Evolutionary conservation across 2,888 invertebrate genomes (phyloP), one percentile per base, ranked within the genome.

Genomic region (Lycaena phlaeas): DNA sequence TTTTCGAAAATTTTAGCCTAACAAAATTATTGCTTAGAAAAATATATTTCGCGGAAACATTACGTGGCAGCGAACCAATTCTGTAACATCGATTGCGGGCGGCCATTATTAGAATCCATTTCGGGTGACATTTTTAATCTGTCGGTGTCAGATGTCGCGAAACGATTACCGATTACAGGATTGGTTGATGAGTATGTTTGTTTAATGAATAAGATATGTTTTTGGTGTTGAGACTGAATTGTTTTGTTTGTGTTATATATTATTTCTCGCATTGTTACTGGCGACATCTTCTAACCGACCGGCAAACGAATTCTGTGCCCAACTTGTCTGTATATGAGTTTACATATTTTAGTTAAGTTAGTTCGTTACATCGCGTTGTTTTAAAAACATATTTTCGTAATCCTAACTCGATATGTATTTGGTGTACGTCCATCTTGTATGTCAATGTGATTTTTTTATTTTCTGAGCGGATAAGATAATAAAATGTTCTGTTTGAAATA

Each of bases 401-500:
- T 66, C 64, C 70, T 77, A 76, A 79, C 75, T 61, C 76, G 71
- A n/a, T 69, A 69, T 81, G 77, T 77, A 72, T 70, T 78, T 79
- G 81, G 79, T 82, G 82, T 82, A 79, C 82, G 79, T 79, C 79
- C 82, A 82, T 71, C 74, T 63, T 81, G 78, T 81, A 81, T 82
- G 78, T 82, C 79, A 77, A 75, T 77, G 82, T 84, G 79, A 79
- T 81, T 74, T 75, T 77, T 70, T 76, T 78, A 74, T 74, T 76
- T 69, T 76, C 72, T 78, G 72, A 79, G 81, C 79, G 82, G 78
- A 81, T 82, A 79, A 77, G 79, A 76, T 72, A 82, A 84, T 84
- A 81, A 84, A 84, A 82, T 84, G 84, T 84, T 84, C 82, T 84
- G 82, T 84, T 84, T 84, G 75, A 71, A 78, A 77, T 79, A 70